Evolutionary conservation across 1,140 invertebrate species (phyloP).

Genomic region (Apis cerana): DNA sequence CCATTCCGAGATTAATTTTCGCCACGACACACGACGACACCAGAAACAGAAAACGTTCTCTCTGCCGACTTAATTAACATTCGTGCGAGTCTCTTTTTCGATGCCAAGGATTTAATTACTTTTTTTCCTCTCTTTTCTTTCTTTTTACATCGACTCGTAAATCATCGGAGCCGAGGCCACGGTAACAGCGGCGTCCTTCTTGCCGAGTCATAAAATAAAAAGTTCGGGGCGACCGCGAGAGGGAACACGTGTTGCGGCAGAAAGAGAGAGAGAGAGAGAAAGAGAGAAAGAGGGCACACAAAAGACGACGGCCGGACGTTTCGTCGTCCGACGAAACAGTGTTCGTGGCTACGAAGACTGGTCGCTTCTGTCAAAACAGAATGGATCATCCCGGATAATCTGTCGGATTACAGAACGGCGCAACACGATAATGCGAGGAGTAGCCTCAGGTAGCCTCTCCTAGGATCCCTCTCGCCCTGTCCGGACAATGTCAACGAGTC

Average conservation of each 20-base stretch:
- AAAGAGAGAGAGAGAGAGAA: background rate
- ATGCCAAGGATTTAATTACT: slow-evolving; percentile 77
- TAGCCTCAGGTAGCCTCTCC: slow-evolving; percentile 6
- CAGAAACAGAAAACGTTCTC: slow-evolving; percentile 46
- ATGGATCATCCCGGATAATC: slow-evolving; percentile 72
- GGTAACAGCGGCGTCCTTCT: slow-evolving; percentile 61
- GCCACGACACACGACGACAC: slow-evolving; percentile 22
- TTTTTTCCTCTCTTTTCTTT: slow-evolving; percentile 64
- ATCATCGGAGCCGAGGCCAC: slow-evolving; percentile 69
- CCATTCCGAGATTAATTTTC: slow-evolving; percentile 68
- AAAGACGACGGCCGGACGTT: slow-evolving; percentile 19
- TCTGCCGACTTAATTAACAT: slow-evolving; percentile 75
- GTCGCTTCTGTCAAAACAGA: slow-evolving; percentile 73
- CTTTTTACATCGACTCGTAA: slow-evolving; percentile 78
- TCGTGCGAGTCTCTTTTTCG: slow-evolving; percentile 63
- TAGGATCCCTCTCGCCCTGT: background rate
- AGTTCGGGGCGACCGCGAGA: slow-evolving; percentile 22
- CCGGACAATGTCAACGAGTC: slow-evolving; percentile 10
- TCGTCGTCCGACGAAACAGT: background rate
- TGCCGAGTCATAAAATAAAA: slow-evolving; percentile 75
- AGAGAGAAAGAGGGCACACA: slow-evolving; percentile 7
- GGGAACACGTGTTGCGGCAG: slow-evolving; percentile 57
- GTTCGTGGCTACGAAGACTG: slow-evolving; percentile 24
- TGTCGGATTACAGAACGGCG: slow-evolving; percentile 57
- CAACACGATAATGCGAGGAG: slow-evolving; percentile 19